Evolutionary conservation across 2,888 invertebrate species (phyloP), one percentile per base, ranked within the genome.

Genomic region (Imbricaverruca yamaguchii): DNA sequence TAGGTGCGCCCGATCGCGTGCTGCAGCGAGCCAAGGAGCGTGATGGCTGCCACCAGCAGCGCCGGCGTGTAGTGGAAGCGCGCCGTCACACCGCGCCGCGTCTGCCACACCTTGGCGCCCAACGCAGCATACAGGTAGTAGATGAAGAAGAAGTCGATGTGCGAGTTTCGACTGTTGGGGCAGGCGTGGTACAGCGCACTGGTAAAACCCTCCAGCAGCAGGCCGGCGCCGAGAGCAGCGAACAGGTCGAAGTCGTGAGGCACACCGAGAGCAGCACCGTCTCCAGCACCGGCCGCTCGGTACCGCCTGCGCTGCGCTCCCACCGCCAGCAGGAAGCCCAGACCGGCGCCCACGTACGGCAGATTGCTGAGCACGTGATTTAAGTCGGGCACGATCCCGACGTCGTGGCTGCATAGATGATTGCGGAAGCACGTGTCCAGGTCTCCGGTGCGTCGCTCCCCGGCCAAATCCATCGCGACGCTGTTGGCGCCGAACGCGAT

Each of bases 381-480:
- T 83, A 88, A 87, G 63, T 87, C 84, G 74, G 86, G 86, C 39
- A 87, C 84, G 15, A 84, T 82, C 9, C 86, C 86, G 11, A 87
- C 84, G 8, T 86, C 86, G 81, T 85, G 85, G 25, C 86, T 85
- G 84, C 88, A 88, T 67, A 85, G 84, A 85, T 87, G 88, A 85
- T 88, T 88, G 84, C 87, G 88, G 84, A 87, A 88, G 83, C 88
- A 88, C 57, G 87, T 84, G 83, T 88, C 88, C 82, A 87, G 85
- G 82, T 88, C 85, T 0, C 88, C 88, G 10, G 56, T 23, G 25
- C n/a, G 57, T 0, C 56, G 57, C 57, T 79, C 79, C 9, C 6
- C 1, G 7, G 13, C 8, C n/a, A 79, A 21, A 18, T 79, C 57
- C 23, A 12, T 56, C 23, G 15, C 57, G 13, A 79, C 79, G 57